Evolutionary conservation across 2,797 vertebrate species (phyloP).

Genomic region (Erpetoichthys calabaricus): DNA sequence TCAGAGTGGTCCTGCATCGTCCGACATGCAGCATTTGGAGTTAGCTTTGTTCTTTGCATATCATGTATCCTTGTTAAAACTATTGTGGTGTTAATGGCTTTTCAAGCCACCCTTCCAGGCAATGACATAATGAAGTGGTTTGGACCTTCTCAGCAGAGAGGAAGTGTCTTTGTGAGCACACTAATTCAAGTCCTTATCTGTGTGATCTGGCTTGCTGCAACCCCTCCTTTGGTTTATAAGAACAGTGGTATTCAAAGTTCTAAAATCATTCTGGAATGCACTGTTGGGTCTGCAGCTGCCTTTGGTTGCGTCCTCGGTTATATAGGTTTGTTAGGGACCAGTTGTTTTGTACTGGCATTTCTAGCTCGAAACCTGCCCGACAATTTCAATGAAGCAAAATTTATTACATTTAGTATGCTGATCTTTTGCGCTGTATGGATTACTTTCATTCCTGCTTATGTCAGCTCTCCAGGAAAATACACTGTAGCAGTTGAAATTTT

Average conservation of each 20-base stretch:
- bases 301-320: conserved; percentile 31
- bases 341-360: conserved; percentile 25
- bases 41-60: conserved; percentile 30
- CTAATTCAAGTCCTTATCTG: conserved; percentile 37
- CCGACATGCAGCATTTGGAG: conserved; percentile 27
- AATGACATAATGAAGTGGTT: conserved; percentile 41
- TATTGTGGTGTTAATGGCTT: conserved; percentile 32
- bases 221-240: conserved; percentile 32
- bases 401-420: conserved; percentile 30
- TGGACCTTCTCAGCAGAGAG: conserved; percentile 24
- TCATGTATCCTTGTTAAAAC: conserved; percentile 35
- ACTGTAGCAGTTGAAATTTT: conserved; percentile 27
- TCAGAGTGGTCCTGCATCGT: conserved; percentile 28
- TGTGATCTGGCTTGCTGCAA: conserved; percentile 22
- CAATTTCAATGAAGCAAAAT: conserved; percentile 29
- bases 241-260: conserved; percentile 33
- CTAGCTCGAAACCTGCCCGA: conserved; percentile 26
- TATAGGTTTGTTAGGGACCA: conserved; percentile 20
- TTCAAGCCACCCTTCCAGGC: conserved; percentile 29
- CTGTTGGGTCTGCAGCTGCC: conserved; percentile 38
- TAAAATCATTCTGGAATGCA: conserved; percentile 36
- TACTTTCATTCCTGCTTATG: conserved; percentile 26
- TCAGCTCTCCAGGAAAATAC: conserved; percentile 35
- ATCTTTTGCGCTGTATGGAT: conserved; percentile 30
- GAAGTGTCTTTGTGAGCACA: conserved; percentile 31